Conservation (phyloP, 2,113 vertebrate genomes). For the Etia nguti region DNA sequence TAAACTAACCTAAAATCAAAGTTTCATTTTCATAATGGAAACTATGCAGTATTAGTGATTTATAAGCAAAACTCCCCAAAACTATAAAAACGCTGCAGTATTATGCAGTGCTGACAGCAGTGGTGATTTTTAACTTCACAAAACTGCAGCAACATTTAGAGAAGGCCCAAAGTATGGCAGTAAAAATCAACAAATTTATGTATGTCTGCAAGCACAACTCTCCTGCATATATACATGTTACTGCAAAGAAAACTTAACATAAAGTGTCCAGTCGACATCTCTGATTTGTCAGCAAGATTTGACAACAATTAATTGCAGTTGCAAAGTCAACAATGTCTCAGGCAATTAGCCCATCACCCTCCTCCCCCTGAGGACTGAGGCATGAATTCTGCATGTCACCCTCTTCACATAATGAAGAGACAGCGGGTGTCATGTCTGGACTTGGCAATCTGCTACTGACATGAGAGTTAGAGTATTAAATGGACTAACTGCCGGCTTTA, state of each 20-base stretch:
- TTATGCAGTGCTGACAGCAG: not conserved
- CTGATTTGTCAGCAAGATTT: not conserved
- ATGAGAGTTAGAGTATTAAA: slow-evolving; percentile 76
- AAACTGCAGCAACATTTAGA: not conserved
- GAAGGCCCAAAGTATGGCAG: not conserved
- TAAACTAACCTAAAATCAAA: not conserved
- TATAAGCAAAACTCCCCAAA: not conserved
- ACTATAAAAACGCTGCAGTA: not conserved
- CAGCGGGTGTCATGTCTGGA: slow-evolving; percentile 52
- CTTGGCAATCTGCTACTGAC: slow-evolving; percentile 47
- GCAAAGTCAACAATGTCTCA: slow-evolving; percentile 14
- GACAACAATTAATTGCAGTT: slow-evolving; percentile 17
- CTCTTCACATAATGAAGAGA: slow-evolving; percentile 54
- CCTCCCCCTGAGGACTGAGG: not conserved
- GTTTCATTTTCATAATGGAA: not conserved
- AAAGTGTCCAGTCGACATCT: not conserved
- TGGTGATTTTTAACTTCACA: not conserved
- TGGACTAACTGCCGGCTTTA: slow-evolving; percentile 77
- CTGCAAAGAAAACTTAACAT: not conserved
- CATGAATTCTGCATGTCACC: slow-evolving; percentile 32
- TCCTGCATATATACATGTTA: not conserved
- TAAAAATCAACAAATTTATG: not conserved
- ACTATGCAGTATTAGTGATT: not conserved
- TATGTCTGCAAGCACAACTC: not conserved
- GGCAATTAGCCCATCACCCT: not conserved